phyloP scores from a whole-genome alignment of 2,113 vertebrate genomes.

The Todiramphus saurophagus region DNA sequence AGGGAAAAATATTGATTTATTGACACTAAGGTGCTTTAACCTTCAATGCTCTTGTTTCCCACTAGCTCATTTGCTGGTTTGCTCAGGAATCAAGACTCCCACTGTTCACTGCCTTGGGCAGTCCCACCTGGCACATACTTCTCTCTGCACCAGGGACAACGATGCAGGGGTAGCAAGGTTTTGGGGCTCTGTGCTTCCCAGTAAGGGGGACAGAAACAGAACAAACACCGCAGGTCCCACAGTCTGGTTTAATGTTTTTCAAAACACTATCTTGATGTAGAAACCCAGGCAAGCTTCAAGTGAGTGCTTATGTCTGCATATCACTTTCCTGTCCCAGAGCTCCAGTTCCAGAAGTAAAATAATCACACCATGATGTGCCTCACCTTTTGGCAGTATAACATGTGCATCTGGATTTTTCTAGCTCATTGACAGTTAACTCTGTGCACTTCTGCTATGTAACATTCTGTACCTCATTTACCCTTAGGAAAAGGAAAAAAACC shows the following conservation, averaged over 20 bases:
- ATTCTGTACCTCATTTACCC: background rate
- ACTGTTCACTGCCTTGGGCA: background rate
- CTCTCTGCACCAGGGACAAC: background rate
- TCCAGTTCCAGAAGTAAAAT: background rate
- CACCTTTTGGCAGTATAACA: background rate
- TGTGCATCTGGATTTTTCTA: background rate
- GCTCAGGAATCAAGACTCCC: background rate
- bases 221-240: background rate
- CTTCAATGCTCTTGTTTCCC: background rate
- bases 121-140: background rate
- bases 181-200: background rate
- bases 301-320: background rate
- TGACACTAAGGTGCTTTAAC: background rate
- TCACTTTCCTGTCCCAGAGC: background rate
- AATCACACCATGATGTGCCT: background rate
- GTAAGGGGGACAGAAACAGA: background rate
- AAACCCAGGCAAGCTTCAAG: background rate
- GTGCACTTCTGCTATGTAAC: background rate
- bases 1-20: background rate
- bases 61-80: background rate
- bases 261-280: accelerated
- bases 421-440: background rate
- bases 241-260: background rate
- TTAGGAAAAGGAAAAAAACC: background rate
- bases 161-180: accelerated